Evolutionary conservation across 37 sponge, comb jelly and placozoan genomes (phyloP).

Genomic region (Dysidea cf. avara): DNA sequence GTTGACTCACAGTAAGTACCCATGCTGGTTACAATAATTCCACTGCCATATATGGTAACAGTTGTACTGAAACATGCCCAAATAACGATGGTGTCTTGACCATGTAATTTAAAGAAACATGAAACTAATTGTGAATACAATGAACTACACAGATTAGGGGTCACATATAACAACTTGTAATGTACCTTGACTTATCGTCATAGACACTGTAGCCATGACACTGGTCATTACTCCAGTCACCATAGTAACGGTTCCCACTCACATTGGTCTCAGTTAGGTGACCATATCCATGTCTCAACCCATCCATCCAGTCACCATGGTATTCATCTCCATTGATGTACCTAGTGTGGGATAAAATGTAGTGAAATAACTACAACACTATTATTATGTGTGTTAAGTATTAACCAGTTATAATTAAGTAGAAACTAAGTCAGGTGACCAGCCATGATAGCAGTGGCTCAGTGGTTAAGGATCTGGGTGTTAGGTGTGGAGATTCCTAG

Average conservation of each 20-base stretch:
- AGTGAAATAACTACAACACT: no score
- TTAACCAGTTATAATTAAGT: no score
- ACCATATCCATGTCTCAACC: constrained; percentile 66
- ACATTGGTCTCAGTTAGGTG: constrained; percentile 46
- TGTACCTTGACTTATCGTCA: constrained; percentile 71
- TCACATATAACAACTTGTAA: not conserved
- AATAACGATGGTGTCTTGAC: constrained; percentile 64
- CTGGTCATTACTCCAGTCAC: constrained; percentile 66
- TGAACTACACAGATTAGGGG: not conserved
- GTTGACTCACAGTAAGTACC: constrained; percentile 72
- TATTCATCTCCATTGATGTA: constrained; percentile 73
- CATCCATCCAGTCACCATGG: constrained; percentile 60
- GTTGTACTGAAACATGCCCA: constrained; percentile 77
- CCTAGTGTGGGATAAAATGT: constrained; percentile 16
- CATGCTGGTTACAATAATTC: constrained; percentile 54
- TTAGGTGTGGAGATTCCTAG: no score
- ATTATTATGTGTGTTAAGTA: no score
- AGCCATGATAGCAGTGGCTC: no score
- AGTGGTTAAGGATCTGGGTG: no score
- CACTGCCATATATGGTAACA: constrained; percentile 51
- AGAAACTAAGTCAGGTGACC: no score
- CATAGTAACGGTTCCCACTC: constrained; percentile 59
- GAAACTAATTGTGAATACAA: not conserved
- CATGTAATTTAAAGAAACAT: not conserved
- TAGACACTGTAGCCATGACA: constrained; percentile 72